phyloP scores from a whole-genome alignment of 2,113 vertebrate genomes.

The Siniperca knerii region DNA sequence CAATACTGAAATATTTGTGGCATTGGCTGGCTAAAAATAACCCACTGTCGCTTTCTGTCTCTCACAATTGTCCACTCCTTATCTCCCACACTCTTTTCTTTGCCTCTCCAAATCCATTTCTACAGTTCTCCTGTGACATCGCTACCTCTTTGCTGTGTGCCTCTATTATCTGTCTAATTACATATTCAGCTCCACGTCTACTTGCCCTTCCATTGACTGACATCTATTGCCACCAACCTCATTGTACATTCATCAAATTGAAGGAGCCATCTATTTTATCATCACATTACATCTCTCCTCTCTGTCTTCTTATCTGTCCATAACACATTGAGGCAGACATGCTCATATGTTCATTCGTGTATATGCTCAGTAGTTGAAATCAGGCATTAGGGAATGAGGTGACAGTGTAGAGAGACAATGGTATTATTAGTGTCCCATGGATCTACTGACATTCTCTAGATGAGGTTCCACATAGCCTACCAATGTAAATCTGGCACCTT shows the following conservation, averaged over 20 bases:
- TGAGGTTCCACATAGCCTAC: neutral
- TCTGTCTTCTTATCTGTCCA: neutral
- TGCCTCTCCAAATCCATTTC: constrained; percentile 29
- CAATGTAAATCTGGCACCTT: neutral
- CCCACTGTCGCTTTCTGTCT: constrained; percentile 46
- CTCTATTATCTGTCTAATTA: constrained; percentile 43
- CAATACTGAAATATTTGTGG: constrained; percentile 41
- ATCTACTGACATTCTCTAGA: constrained; percentile 20
- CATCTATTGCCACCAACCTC: constrained; percentile 11
- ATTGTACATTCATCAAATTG: constrained; percentile 17
- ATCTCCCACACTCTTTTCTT: constrained; percentile 19
- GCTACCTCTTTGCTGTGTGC: neutral
- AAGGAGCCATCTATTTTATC: constrained; percentile 29
- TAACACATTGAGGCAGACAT: neutral
- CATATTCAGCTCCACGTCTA: constrained; percentile 30
- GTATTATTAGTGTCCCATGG: constrained; percentile 25
- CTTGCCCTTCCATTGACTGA: constrained; percentile 24
- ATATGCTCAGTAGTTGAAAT: constrained; percentile 1
- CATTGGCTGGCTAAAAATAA: constrained; percentile 67
- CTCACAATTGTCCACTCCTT: constrained; percentile 37
- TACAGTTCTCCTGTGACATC: neutral
- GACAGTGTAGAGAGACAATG: neutral
- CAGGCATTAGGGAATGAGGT: neutral
- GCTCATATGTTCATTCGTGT: neutral
- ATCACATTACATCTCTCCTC: neutral